These are phyloP conservation scores for Parazoanthus darwini DNA, from an alignment of 92 coral and sea anemone genomes.

Conservation along the genomic window DNA sequence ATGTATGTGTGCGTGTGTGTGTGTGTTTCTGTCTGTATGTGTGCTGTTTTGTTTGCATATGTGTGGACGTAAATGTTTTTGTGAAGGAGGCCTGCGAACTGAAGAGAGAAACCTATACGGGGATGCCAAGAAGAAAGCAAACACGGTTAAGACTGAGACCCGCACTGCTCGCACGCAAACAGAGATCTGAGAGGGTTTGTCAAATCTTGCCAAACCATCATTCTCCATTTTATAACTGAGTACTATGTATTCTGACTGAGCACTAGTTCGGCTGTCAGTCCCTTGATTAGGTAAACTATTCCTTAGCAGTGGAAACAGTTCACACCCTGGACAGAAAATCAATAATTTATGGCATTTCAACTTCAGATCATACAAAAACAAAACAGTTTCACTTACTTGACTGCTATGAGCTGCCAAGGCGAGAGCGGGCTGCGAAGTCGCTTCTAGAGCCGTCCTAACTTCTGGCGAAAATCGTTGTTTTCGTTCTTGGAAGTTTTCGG, in stretches of 20 bases:
- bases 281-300: not conserved
- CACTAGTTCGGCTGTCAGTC: not conserved
- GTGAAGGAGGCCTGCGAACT: not conserved
- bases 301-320: too few relatives aligned
- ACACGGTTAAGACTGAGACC: not conserved
- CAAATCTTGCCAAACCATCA: not conserved
- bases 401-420: not conserved
- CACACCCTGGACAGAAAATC: not conserved
- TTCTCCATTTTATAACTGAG: not conserved
- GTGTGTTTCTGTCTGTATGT: not conserved
- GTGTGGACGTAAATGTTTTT: not conserved
- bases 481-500: not conserved
- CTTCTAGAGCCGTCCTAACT: not conserved
- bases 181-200: not conserved
- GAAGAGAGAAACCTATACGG: too few relatives aligned
- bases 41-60: too few relatives aligned
- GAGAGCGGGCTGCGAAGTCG: not conserved
- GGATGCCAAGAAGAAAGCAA: not conserved
- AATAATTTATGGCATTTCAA: not conserved
- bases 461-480: not conserved
- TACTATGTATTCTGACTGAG: too few relatives aligned
- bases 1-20: not conserved
- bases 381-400: not conserved
- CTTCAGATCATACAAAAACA: too few relatives aligned
- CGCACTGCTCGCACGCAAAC: not conserved